Percentiles rank a stretch among this genome's conserved stretches.
Evolutionary conservation across 2,797 vertebrate species (phyloP).

Genomic region (Rhinella marina): DNA sequence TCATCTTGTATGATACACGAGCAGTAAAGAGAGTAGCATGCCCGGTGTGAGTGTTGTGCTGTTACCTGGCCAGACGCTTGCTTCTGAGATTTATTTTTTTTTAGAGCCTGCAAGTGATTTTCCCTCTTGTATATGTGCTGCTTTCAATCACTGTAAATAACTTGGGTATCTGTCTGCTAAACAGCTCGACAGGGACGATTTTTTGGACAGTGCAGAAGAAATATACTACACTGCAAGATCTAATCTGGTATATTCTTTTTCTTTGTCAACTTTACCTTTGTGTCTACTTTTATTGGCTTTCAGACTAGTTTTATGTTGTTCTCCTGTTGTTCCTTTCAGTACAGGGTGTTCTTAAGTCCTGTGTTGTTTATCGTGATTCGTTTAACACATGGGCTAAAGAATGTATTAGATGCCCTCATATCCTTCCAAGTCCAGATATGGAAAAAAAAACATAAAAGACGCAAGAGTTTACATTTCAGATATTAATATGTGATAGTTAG

Average conservation of each 20-base stretch:
- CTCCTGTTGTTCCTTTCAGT: neutral
- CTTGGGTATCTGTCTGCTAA: constrained; percentile 86
- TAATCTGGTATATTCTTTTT: constrained; percentile 91
- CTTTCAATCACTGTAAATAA: constrained; percentile 81
- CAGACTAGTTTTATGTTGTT: constrained; percentile 26
- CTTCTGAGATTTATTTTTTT: constrained; percentile 59
- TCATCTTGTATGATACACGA: neutral
- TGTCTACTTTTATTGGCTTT: constrained; percentile 64
- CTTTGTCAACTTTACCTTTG: constrained; percentile 74
- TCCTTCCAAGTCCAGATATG: neutral
- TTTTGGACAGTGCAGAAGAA: constrained; percentile 97
- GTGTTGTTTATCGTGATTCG: neutral
- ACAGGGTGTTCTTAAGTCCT: neutral
- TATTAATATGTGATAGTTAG: neutral
- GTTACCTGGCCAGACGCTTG: constrained; percentile 54
- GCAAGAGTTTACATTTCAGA: neutral
- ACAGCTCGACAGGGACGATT: constrained; percentile 93
- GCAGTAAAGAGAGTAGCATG: constrained; percentile 15
- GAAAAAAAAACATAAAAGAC: neutral
- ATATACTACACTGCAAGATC: constrained; percentile 98
- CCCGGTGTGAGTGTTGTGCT: constrained; percentile 1
- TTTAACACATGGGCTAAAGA: constrained; percentile 3
- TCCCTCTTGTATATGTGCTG: constrained; percentile 69
- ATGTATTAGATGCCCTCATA: neutral
- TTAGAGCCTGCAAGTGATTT: constrained; percentile 64